Percentiles rank a stretch among this genome's conserved stretches.
phyloP scores from a whole-genome alignment of 64 coral and sea anemone species.

The Montipora capricornis region DNA sequence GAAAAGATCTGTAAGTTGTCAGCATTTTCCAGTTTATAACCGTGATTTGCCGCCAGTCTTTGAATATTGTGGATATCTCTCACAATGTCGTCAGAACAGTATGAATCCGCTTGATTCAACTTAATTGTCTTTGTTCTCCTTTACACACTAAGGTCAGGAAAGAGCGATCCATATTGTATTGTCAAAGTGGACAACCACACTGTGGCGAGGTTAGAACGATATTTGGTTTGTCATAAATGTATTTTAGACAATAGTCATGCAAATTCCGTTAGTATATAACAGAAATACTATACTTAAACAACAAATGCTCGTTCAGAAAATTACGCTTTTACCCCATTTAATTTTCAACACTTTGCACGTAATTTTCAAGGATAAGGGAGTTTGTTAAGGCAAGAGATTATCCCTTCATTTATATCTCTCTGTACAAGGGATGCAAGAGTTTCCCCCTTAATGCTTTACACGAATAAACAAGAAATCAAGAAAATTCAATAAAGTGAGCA shows the following conservation, averaged over 20 bases:
- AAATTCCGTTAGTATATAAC: neutral
- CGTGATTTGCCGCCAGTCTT: no score
- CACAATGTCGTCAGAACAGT: neutral
- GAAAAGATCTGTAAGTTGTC: conserved; percentile 88
- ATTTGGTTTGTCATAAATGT: neutral
- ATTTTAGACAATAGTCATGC: neutral
- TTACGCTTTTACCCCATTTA: no score
- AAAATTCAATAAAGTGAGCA: conserved; percentile 16
- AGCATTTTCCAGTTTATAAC: neutral
- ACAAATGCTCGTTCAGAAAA: no score
- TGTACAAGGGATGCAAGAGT: neutral
- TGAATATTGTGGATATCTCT: neutral
- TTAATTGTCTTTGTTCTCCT: conserved; percentile 4
- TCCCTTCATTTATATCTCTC: no score
- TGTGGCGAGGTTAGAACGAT: conserved; percentile 79
- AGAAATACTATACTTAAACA: neutral
- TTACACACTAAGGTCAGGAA: conserved; percentile 67
- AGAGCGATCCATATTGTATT: conserved; percentile 92
- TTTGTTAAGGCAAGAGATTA: no score
- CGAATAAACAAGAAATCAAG: conserved; percentile 28
- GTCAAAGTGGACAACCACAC: conserved; percentile 92
- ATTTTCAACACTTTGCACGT: no score
- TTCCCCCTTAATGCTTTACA: neutral
- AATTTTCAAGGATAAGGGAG: no score
- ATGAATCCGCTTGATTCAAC: neutral